phyloP scores from a whole-genome alignment of 2,888 invertebrate genomes.

The Leucania comma region DNA sequence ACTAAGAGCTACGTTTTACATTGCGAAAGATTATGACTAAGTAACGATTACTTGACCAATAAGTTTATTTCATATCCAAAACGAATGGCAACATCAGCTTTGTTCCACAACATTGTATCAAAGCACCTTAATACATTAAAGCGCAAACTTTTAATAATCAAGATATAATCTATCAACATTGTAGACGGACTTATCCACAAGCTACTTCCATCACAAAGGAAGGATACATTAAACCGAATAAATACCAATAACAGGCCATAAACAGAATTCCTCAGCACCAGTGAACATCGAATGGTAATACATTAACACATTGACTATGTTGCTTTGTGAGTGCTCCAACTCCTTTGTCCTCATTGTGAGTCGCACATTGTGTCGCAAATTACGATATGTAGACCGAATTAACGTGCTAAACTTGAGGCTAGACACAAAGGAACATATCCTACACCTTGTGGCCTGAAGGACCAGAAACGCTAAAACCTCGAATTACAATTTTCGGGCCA shows the following conservation, averaged over 20 bases:
- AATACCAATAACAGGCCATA: conserved; percentile 49
- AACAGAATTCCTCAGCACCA: conserved; percentile 57
- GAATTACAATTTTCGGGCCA: conserved; percentile 23
- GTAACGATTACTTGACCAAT: neutral
- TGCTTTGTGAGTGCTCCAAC: conserved; percentile 55
- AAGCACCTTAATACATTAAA: conserved; percentile 19
- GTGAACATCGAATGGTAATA: conserved; percentile 69
- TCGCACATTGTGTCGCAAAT: conserved; percentile 62
- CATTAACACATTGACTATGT: conserved; percentile 73
- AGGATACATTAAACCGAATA: conserved; percentile 59
- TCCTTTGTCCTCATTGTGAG: conserved; percentile 58
- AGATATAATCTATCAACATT: conserved; percentile 44
- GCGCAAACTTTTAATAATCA: conserved; percentile 50
- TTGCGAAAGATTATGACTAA: conserved; percentile 1
- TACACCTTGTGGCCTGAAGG: conserved; percentile 75
- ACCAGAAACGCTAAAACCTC: conserved; percentile 21
- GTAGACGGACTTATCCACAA: conserved; percentile 44
- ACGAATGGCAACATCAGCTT: conserved; percentile 23
- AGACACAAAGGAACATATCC: conserved; percentile 74
- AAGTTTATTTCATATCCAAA: conserved; percentile 20
- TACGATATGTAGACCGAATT: conserved; percentile 67
- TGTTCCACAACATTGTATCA: conserved; percentile 40
- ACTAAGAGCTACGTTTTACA: neutral
- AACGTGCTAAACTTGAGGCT: conserved; percentile 69
- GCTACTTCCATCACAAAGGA: conserved; percentile 52